Evolutionary conservation across 1,140 invertebrate genomes (phyloP), one percentile per base, ranked within the genome.

Genomic region (Brachionus manjavacas): DNA sequence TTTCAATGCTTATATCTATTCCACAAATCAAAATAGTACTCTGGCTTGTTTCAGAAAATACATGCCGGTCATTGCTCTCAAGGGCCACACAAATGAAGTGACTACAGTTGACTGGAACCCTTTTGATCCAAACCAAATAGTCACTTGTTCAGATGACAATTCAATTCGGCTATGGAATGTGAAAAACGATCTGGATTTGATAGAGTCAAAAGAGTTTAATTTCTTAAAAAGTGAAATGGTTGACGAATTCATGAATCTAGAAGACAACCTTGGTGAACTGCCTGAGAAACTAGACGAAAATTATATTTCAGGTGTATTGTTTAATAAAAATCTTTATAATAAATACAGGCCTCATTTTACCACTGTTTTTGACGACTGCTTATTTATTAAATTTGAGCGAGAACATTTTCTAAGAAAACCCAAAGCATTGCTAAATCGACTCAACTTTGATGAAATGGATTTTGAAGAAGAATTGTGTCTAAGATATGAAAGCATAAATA

Each of bases 71-170:
- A 81, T 81, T 35, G 79, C 64, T 11, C 52, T 81, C 6, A 81
- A 81, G 64, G 79, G 79, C 4, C 79, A 81, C 41, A 81, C 52
- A 12, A 81, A 81, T 81, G 79, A 81, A 68, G 79, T 81, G 1
- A 81, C 79, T 1, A 81, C 79, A 64, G 79, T 81, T 8, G 79
- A 81, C 43, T 81, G 79, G 79, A 81, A 81, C 31, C 79, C 79
- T 64, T 64, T 81, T 68, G 79, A 81, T 68, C 35, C 64, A 43
- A 64, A 64, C 23, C 79, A 81, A 46, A 23, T 81, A 25, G 79
- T 81, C 9, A 81, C 79, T 20, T 81, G 79, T 46, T 81, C 79
- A 23, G 79, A 81, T 81, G 79, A 81, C 64, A 81, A 81, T 68
- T 43, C 79, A 12, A 68, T 81, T 12, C 25, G 79, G 7, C 25